Base-by-base conservation (phyloP, 2,888 invertebrate species). In the Ichneumoninae sp. region DNA sequence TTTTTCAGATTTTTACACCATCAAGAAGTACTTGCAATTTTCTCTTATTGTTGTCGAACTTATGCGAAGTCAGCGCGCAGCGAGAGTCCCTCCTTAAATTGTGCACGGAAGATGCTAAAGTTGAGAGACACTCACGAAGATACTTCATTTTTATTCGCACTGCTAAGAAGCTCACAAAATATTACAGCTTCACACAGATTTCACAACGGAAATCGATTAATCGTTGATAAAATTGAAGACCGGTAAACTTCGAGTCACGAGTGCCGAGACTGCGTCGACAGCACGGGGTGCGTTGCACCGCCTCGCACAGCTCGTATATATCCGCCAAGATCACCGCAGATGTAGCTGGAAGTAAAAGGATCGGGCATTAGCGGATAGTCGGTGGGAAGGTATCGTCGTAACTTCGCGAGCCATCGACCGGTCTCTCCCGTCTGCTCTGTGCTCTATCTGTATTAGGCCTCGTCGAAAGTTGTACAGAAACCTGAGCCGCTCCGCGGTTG, bases 381-480 rank as follows among this genome's bases (percentile, higher is more conserved):
- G 60, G 60, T 60, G 50, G 36, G 36, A 75, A 44, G 40, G 70
- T 80, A 57, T 69, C 60, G 72, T 40, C 70, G 68, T 70, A 71
- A 68, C 76, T 44, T 44, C 52, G 30, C 66, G 19, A 50, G 65
- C 62, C 47, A 13, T 26, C 52, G 74, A 75, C 82, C 36, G 44
- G 52, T 62, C 54, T 66, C 70, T 26, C 66, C 40, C 50, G 65
- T 75, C 60, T 74, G 44, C 47, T 76, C 72, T 22, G 30, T 33
- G 62, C 60, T 19, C 54, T 60, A 52, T 82, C 87, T 84, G 69
- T 86, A 86, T 87, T 86, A 80, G 87, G 83, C 57, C 70, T 66
- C 80, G 82, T 84, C 65, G 86, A 87, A 87, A 87, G 87, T 87
- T 82, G 85, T 80, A 83, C 85, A 80, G 87, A 87, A 85, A 87